Percentiles rank a stretch among this genome's conserved stretches.
Evolutionary conservation across 2,888 invertebrate genomes (phyloP).

Genomic region (Leptopilina syphax): DNA sequence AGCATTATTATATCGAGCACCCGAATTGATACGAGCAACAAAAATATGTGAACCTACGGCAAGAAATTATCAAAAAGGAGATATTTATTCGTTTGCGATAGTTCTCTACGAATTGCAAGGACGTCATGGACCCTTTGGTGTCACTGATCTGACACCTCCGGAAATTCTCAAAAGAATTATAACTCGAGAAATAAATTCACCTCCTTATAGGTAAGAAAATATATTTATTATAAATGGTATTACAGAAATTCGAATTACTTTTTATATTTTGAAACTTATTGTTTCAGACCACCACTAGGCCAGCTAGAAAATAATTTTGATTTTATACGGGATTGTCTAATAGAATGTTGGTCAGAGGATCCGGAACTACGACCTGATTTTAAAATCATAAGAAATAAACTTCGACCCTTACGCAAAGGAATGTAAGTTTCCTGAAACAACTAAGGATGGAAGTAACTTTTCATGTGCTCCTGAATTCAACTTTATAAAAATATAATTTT

Average conservation of each 20-base stretch:
- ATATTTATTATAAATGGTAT: too few species aligned
- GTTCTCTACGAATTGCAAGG: conserved; percentile 95
- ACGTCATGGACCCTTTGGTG: conserved; percentile 91
- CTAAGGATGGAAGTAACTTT: too few species aligned
- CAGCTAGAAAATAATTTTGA: conserved; percentile 89
- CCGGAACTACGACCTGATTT: conserved; percentile 90
- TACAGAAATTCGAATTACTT: too few species aligned
- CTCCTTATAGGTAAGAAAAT: conserved; percentile 79
- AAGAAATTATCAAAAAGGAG: conserved; percentile 87
- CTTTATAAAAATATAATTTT: not conserved
- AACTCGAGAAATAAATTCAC: conserved; percentile 76
- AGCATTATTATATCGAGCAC: conserved; percentile 89
- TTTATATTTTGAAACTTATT: not conserved
- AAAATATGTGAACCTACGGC: conserved; percentile 61
- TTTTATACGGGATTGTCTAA: conserved; percentile 89
- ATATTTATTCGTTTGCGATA: conserved; percentile 96
- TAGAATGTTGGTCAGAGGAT: conserved; percentile 93
- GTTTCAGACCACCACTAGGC: conserved; percentile 86
- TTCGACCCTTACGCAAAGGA: conserved; percentile 91
- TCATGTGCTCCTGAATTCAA: too few species aligned
- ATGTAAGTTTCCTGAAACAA: conserved; percentile 82
- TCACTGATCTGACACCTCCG: conserved; percentile 82
- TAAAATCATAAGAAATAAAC: conserved; percentile 86
- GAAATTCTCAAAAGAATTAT: conserved; percentile 83
- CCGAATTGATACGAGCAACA: conserved; percentile 82